These are phyloP conservation scores for Anastrepha ludens DNA, from an alignment of 1,140 invertebrate species.

Conservation along the genomic window DNA sequence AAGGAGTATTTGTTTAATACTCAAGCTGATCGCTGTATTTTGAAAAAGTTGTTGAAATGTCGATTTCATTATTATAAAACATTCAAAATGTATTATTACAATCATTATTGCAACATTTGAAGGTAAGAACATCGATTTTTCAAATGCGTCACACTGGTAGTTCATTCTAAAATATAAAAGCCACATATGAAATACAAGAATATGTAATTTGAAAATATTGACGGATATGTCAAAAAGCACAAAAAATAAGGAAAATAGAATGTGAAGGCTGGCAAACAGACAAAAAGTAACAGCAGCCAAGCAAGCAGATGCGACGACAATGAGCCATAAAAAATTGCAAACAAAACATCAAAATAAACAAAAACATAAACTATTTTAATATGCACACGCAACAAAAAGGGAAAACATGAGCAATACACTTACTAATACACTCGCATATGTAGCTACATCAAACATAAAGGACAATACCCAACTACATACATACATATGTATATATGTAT, in stretches of 20 bases:
- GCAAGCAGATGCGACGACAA: conserved; percentile 15
- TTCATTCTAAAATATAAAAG: too few relatives aligned
- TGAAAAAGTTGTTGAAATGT: too few relatives aligned
- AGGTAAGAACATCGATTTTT: too few relatives aligned
- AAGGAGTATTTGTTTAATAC: too few relatives aligned
- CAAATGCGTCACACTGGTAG: too few relatives aligned
- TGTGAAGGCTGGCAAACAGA: neutral
- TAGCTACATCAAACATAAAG: neutral
- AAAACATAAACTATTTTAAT: conserved; percentile 44
- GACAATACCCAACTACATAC: neutral
- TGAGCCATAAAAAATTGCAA: conserved; percentile 12
- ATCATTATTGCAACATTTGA: too few relatives aligned
- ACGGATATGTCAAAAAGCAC: conserved; percentile 19
- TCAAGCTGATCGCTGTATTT: too few relatives aligned
- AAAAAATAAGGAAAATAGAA: neutral
- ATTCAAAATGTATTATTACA: too few relatives aligned
- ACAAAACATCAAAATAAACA: conserved; percentile 32
- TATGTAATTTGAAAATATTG: neutral
- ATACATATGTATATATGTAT: neutral
- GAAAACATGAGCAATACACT: neutral
- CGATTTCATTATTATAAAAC: too few relatives aligned
- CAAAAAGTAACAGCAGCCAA: neutral
- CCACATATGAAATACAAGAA: too few relatives aligned
- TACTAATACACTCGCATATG: neutral
- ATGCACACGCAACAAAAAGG: conserved; percentile 45